phyloP scores from a whole-genome alignment of 2,797 vertebrate genomes.

The Vultur gryphus region DNA sequence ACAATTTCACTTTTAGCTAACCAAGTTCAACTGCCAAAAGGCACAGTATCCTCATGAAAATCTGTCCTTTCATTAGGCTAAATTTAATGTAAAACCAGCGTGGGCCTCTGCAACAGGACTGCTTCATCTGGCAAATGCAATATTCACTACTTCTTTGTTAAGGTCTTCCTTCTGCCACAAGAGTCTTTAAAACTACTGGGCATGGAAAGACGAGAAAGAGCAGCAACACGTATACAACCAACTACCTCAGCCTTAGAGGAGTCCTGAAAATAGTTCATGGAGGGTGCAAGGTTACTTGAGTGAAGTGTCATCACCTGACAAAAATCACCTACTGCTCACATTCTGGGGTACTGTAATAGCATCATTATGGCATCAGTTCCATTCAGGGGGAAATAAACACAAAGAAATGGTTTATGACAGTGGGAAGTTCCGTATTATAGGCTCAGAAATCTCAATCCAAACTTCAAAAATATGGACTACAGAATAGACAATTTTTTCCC shows the following conservation, averaged over 20 bases:
- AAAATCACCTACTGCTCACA: not conserved
- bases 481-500: not conserved
- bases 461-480: not conserved
- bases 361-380: not conserved
- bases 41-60: not conserved
- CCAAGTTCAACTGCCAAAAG: not conserved
- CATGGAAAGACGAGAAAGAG: not conserved
- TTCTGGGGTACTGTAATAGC: not conserved
- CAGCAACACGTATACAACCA: not conserved
- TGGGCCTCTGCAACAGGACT: not conserved
- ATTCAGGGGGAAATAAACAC: not conserved
- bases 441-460: not conserved
- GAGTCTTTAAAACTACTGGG: not conserved
- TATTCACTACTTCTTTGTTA: not conserved
- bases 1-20: not conserved
- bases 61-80: not conserved
- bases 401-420: not conserved
- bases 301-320: not conserved
- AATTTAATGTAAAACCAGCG: not conserved
- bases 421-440: not conserved
- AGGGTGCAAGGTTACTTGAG: not conserved
- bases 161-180: not conserved
- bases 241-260: not conserved
- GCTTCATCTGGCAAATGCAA: not conserved
- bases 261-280: not conserved